Evolutionary conservation across 2,888 invertebrate species (phyloP), one percentile per base, ranked within the genome.

Genomic region (Trichopria drosophilae): DNA sequence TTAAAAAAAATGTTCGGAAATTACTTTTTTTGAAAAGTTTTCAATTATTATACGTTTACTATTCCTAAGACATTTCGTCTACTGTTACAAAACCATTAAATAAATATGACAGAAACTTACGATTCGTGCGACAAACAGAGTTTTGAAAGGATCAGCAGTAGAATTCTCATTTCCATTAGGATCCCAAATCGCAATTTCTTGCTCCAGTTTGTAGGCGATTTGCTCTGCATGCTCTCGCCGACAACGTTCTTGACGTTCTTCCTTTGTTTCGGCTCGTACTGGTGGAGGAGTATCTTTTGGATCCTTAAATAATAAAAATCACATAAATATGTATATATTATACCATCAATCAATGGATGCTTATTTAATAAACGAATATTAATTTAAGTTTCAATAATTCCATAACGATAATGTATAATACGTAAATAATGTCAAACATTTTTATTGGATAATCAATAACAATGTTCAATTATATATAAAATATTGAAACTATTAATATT

Each of bases 231-330:
- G 84, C 78, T 97, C 97, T 40, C 91, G 81, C 60, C 93, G 82
- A n/a, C n/a, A n/a, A 22, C 96, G 79, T 72, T 96, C 97, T 41
- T 91, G 74, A 0, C 94, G 81, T 77, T 99, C 97, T 69, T 97
- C 97, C 29, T 93, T 82, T 0, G 96, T 98, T 80, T 98, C 97
- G 46, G 95, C 93, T 41, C 93, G 82, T 0, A 91, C 90, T 0
- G 97, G 96, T 1, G 95, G 92, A 2, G 98, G 98, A 9, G 97
- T 97, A 65, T 98, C 96, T 65, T 91, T 88, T 0, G 98, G 96
- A 76, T 97, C 93, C 93, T 95, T 65, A 67, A 56, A 59, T 59
- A 59, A 51, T 31, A 52, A 28, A 31, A 5, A 12, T n/a, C n/a
- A n/a, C n/a, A n/a, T n/a, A n/a, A n/a, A n/a, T n/a, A n/a, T n/a